These are phyloP conservation scores for Aegotheles bennettii DNA, from an alignment of 2,113 vertebrate genomes.

Conservation along the genomic window DNA sequence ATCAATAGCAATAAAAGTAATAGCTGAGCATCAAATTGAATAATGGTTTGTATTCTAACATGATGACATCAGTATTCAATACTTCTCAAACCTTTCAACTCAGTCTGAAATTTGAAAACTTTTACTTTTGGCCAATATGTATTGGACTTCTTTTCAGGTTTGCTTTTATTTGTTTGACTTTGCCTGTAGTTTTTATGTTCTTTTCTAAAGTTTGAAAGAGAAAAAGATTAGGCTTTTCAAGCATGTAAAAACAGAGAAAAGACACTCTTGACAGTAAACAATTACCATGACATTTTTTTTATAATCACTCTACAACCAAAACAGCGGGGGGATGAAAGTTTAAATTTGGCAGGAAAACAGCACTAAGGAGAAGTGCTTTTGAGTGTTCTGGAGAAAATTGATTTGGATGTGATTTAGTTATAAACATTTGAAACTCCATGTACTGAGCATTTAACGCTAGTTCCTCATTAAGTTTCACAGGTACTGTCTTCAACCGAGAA, in stretches of 20 bases:
- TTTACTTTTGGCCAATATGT: not conserved
- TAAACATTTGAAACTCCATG: not conserved
- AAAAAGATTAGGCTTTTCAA: not conserved
- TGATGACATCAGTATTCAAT: conserved; percentile 44
- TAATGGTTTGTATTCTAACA: conserved; percentile 38
- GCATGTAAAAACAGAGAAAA: not conserved
- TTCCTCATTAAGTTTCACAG: conserved; percentile 2
- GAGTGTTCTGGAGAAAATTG: conserved; percentile 17
- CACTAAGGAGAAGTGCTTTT: conserved; percentile 11
- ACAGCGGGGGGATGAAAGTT: conserved; percentile 23
- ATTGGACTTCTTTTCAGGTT: not conserved
- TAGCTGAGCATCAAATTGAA: conserved; percentile 42
- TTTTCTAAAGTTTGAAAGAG: not conserved
- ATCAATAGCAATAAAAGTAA: conserved; percentile 54
- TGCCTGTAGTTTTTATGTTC: not conserved
- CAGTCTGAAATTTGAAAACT: not conserved
- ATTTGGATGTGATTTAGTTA: conserved; percentile 24
- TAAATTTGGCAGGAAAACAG: conserved; percentile 41
- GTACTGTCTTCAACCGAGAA: not conserved
- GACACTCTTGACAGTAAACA: conserved; percentile 13
- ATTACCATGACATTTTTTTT: not conserved
- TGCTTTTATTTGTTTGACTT: not conserved
- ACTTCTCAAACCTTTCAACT: conserved; percentile 27
- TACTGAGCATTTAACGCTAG: not conserved
- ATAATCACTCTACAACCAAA: conserved; percentile 14